phyloP scores from a whole-genome alignment of 2,797 vertebrate genomes.

The Myripristis jacobus region DNA sequence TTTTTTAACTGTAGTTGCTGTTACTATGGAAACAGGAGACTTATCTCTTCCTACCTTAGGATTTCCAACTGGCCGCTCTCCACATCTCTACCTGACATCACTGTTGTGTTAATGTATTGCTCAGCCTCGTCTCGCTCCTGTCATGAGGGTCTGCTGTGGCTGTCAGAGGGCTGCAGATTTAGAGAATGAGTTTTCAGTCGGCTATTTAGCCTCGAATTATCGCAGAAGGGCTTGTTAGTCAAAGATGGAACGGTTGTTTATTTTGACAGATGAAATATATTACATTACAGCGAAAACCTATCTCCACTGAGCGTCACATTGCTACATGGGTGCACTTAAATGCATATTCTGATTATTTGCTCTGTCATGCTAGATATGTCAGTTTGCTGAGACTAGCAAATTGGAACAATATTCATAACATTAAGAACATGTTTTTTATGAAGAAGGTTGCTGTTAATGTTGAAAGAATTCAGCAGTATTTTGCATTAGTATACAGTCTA shows the following conservation, averaged over 20 bases:
- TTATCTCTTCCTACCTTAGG: conserved; percentile 51
- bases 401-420: neutral
- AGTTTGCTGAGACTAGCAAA: no score
- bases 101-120: conserved; percentile 38
- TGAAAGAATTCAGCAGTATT: neutral
- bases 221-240: no score
- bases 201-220: neutral
- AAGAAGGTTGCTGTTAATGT: neutral
- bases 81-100: conserved; percentile 54
- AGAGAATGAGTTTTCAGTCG: neutral
- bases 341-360: neutral
- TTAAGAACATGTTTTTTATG: neutral
- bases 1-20: conserved; percentile 50
- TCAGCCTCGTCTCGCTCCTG: neutral
- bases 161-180: neutral
- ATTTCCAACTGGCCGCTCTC: conserved; percentile 56
- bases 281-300: neutral
- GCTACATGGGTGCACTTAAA: neutral
- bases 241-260: no score
- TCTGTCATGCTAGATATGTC: neutral
- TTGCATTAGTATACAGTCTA: neutral
- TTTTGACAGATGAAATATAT: no score
- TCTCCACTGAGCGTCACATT: no score
- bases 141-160: conserved; percentile 7
- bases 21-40: conserved; percentile 76